These are phyloP conservation scores for Emydocephalus ijimae DNA, from an alignment of 2,113 vertebrate genomes.

Conservation along the genomic window DNA sequence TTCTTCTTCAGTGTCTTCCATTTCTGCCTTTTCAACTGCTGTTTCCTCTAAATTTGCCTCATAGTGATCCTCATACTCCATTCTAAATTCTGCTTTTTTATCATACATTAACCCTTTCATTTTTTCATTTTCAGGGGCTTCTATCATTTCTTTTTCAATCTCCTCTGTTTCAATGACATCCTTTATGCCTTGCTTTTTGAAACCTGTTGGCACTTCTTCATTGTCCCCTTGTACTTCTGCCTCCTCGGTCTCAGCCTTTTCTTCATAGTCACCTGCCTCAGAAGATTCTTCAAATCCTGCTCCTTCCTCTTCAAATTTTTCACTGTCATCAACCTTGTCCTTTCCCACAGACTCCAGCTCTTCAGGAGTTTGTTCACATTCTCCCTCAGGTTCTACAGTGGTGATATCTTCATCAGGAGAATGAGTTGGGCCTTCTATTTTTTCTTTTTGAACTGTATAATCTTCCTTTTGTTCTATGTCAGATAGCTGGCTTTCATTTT, in stretches of 20 bases:
- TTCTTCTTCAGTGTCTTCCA: constrained; percentile 68
- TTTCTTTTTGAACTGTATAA: constrained; percentile 78
- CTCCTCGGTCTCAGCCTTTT: constrained; percentile 89
- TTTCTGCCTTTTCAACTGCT: constrained; percentile 69
- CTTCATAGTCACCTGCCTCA: constrained; percentile 87
- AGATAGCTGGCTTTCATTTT: constrained; percentile 66
- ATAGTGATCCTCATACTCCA: constrained; percentile 63
- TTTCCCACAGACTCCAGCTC: constrained; percentile 79
- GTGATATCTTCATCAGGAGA: constrained; percentile 93
- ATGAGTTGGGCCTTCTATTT: constrained; percentile 74
- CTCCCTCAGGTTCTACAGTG: constrained; percentile 89
- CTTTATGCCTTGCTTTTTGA: constrained; percentile 51
- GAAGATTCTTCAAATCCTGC: constrained; percentile 87
- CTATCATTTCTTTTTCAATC: constrained; percentile 52
- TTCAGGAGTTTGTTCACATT: constrained; percentile 84
- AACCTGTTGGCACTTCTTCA: constrained; percentile 46
- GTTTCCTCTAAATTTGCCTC: constrained; percentile 73
- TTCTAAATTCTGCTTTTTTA: constrained; percentile 67
- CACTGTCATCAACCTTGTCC: constrained; percentile 74
- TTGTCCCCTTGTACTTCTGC: constrained; percentile 79
- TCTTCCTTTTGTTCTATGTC: constrained; percentile 68
- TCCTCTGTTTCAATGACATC: constrained; percentile 37
- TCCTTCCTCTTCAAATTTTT: constrained; percentile 92
- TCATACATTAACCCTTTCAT: constrained; percentile 47
- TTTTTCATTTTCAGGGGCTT: constrained; percentile 43